Evolutionary conservation across 1,140 invertebrate species (phyloP), one percentile per base, ranked within the genome.

Genomic region (Drosophila teissieri): DNA sequence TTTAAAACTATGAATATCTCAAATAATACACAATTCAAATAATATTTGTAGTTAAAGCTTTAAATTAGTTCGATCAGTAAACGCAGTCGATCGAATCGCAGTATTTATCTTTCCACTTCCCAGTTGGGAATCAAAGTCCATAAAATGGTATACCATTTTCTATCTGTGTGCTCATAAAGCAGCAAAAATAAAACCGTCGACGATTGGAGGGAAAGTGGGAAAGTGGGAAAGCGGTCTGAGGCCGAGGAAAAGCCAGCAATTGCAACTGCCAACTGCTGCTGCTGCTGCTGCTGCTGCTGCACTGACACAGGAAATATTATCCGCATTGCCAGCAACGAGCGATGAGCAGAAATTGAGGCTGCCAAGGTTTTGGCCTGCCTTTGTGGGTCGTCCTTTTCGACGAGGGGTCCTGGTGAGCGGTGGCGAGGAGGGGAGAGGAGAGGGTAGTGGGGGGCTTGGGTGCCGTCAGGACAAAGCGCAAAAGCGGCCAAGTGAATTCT

Each of bases 221-320:
- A 69, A 39, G 69, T 44, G 75, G 57, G 34, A 40, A 45, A 46
- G 52, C 46, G 39, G 61, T 45, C 40, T 44, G 22, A 48, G 70
- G 55, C 44, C 15, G 40, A 51, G 61, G 52, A 40, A 68, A 49
- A 60, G 48, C 63, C 67, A 67, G 54, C 60, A 61, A 75, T 72
- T 86, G 83, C 83, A 83, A 79, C 73, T 83, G 79, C 75, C 79
- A 86, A 84, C 80, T 80, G 84, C 83, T 79, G 76, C 80, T 80
- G 84, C 83, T 79, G 76, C 80, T 80, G 83, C 83, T 78, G 19
- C 80, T 80, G 84, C 83, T 79, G 77, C 60, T 81, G 81, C 81
- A 89, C 84, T 89, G 83, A 73, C 83, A 88, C 84, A 89, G 83
- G 84, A 89, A 83, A 89, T 88, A 88, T 89, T 88, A 88, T 88